Evolutionary conservation across 2,113 vertebrate genomes (phyloP).

Genomic region (Cyprinodon brontotheroides): DNA sequence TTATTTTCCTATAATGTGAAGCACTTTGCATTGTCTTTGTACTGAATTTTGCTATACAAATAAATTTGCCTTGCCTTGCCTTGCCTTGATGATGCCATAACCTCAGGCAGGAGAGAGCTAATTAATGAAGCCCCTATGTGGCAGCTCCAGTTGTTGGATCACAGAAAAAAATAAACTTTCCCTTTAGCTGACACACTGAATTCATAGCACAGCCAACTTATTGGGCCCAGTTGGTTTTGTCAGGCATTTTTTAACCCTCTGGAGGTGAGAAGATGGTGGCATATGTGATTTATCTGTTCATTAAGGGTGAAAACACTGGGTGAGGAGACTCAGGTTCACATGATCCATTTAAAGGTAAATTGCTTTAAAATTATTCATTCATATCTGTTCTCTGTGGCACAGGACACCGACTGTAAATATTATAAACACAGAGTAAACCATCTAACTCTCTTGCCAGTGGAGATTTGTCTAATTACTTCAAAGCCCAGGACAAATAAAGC

Average conservation of each 20-base stretch:
- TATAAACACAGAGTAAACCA: slow-evolving; percentile 4
- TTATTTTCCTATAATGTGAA: too few relatives aligned
- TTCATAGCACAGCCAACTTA: neutral
- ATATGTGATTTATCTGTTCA: slow-evolving; percentile 26
- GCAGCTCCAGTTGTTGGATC: slow-evolving; percentile 12
- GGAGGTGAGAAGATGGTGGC: slow-evolving; percentile 11
- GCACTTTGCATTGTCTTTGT: too few relatives aligned
- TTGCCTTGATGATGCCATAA: slow-evolving; percentile 11
- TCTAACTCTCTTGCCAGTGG: slow-evolving; percentile 38
- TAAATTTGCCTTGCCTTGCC: too few relatives aligned
- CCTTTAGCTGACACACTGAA: slow-evolving; percentile 15
- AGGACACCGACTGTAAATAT: neutral
- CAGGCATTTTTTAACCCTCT: neutral
- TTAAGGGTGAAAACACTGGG: neutral
- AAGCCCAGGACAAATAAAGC: slow-evolving; percentile 43
- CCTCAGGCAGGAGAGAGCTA: slow-evolving; percentile 30
- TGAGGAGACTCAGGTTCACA: slow-evolving; percentile 9
- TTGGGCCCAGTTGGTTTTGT: neutral
- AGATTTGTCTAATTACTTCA: slow-evolving; percentile 39
- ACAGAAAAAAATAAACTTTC: slow-evolving; percentile 22
- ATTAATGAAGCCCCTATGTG: slow-evolving; percentile 38
- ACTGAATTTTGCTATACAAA: too few relatives aligned
- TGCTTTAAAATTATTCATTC: slow-evolving; percentile 9
- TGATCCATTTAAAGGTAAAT: neutral
- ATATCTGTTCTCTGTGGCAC: neutral